phyloP scores from a whole-genome alignment of 2,888 invertebrate species.

The Corythucha ciliata region DNA sequence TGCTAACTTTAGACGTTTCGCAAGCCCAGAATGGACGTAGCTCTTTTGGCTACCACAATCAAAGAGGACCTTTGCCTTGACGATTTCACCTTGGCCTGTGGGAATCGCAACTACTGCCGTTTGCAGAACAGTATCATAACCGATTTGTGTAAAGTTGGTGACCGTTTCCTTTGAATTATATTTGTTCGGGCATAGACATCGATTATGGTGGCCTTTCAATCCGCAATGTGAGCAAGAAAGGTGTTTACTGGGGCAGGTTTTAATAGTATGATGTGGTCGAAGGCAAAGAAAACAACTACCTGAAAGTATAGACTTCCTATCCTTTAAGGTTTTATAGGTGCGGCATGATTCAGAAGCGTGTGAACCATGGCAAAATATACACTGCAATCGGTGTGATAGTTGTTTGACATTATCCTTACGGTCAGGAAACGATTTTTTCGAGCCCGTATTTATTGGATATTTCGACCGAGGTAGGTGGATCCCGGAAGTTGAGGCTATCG shows the following conservation, averaged over 20 bases:
- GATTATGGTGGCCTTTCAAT: background rate
- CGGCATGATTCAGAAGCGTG: background rate
- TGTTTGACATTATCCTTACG: too few relatives aligned
- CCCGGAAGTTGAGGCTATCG: too few relatives aligned
- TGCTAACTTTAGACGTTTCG: background rate
- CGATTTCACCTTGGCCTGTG: background rate
- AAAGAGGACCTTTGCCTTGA: background rate
- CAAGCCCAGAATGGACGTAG: background rate
- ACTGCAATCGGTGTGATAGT: too few relatives aligned
- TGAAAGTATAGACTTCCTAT: too few relatives aligned
- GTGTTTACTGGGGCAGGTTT: too few relatives aligned
- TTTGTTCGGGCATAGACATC: background rate
- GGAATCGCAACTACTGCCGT: background rate
- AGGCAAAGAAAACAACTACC: too few relatives aligned
- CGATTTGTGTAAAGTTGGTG: background rate
- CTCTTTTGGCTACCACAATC: too few relatives aligned
- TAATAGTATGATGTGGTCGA: too few relatives aligned
- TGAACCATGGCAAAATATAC: background rate
- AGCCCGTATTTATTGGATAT: too few relatives aligned
- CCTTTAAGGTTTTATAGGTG: too few relatives aligned
- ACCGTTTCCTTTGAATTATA: background rate
- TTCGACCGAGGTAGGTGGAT: too few relatives aligned
- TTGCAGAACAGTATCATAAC: constrained; percentile 1
- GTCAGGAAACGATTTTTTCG: too few relatives aligned
- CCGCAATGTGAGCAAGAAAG: constrained; percentile 1